phyloP scores from a whole-genome alignment of 2,797 vertebrate genomes.

The Melanotaenia trifasciata region DNA sequence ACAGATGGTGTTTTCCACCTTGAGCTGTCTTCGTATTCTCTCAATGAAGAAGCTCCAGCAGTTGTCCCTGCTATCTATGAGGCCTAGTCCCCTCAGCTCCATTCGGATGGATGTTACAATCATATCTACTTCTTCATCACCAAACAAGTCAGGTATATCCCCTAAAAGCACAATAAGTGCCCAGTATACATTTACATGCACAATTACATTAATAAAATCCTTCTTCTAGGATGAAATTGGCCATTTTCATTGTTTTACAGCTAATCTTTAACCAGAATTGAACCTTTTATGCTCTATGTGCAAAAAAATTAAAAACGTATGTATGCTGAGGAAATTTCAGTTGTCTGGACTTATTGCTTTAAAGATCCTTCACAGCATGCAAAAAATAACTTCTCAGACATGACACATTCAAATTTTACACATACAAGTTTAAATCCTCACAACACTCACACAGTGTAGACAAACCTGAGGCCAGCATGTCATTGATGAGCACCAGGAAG shows the following conservation, averaged over 20 bases:
- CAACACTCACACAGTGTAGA: background rate
- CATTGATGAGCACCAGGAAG: constrained; percentile 85
- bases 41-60: constrained; percentile 86
- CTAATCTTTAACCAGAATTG: background rate
- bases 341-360: too few relatives aligned
- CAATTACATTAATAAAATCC: too few relatives aligned
- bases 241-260: background rate
- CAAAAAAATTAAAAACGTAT: background rate
- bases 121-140: constrained; percentile 80
- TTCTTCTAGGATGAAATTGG: background rate
- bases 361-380: background rate
- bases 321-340: background rate
- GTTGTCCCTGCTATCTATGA: constrained; percentile 84
- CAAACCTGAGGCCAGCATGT: constrained; percentile 84
- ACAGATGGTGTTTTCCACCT: constrained; percentile 51
- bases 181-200: background rate
- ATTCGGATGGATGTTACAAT: constrained; percentile 81
- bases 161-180: constrained; percentile 46
- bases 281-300: background rate
- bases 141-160: constrained; percentile 84
- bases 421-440: background rate
- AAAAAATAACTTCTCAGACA: too few relatives aligned
- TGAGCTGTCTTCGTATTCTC: constrained; percentile 78
- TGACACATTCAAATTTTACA: too few relatives aligned
- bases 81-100: constrained; percentile 81